Evolutionary conservation across 92 coral and sea anemone species (phyloP).

Genomic region (Zoanthus sansibaricus): DNA sequence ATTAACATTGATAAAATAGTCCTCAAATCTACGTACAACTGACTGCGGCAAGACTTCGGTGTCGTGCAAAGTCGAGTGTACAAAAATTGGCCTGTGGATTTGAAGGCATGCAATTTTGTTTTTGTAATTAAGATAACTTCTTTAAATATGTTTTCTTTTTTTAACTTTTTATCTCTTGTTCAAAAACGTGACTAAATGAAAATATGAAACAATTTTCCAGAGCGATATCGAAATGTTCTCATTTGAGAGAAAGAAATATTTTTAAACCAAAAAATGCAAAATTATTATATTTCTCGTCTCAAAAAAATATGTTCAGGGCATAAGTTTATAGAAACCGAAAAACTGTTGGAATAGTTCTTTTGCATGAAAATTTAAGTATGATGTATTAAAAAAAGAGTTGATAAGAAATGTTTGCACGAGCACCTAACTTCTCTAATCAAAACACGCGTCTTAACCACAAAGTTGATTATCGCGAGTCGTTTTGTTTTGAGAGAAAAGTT

Average conservation of each 20-base stretch:
- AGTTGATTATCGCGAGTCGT: neutral
- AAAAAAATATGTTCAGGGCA: neutral
- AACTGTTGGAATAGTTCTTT: neutral
- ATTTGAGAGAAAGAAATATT: neutral
- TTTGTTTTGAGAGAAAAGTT: neutral
- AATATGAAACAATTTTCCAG: neutral
- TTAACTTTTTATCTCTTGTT: neutral
- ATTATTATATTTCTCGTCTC: neutral
- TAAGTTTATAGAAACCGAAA: neutral
- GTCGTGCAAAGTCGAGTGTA: neutral
- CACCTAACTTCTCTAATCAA: neutral
- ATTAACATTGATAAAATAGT: neutral
- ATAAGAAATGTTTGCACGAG: neutral
- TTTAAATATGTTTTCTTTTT: neutral
- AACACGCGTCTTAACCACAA: neutral
- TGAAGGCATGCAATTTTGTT: neutral
- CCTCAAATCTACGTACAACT: neutral
- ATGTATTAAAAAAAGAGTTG: neutral
- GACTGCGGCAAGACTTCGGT: neutral
- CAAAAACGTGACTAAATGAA: neutral
- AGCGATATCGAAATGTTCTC: neutral
- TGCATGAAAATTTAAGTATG: neutral
- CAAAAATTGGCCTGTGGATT: neutral
- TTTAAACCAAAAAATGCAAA: neutral
- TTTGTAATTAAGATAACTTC: neutral